These are phyloP conservation scores for Aegotheles bennettii DNA, from an alignment of 2,113 vertebrate species.

Conservation along the genomic window DNA sequence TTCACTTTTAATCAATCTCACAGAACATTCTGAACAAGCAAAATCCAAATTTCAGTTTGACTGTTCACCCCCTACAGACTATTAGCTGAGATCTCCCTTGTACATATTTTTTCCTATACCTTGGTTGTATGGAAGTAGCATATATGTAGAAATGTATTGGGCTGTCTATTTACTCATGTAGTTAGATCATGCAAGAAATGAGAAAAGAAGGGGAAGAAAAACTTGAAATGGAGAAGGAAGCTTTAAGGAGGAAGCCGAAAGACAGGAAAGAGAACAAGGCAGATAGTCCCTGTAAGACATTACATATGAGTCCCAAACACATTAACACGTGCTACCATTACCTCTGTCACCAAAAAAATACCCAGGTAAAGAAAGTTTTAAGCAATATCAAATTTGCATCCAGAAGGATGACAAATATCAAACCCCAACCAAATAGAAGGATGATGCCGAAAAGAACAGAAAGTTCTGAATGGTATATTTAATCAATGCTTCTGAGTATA, in stretches of 20 bases:
- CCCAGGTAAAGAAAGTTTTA: neutral
- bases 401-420: neutral
- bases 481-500: neutral
- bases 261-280: neutral
- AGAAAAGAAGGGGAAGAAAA: neutral
- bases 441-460: neutral
- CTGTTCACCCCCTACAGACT: neutral
- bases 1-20: slow-evolving; percentile 26
- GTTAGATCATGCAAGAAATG: neutral
- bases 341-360: neutral
- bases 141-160: neutral
- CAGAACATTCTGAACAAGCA: neutral
- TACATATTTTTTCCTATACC: neutral
- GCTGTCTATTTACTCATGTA: neutral
- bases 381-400: neutral
- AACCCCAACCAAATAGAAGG: too few species aligned
- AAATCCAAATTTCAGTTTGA: slow-evolving; percentile 22
- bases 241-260: neutral
- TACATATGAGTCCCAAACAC: neutral
- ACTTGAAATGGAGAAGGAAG: neutral
- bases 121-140: neutral
- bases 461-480: neutral
- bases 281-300: neutral
- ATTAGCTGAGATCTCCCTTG: neutral
- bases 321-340: neutral